Evolutionary conservation across 2,888 invertebrate species (phyloP).

Genomic region (Ophion ellenae): DNA sequence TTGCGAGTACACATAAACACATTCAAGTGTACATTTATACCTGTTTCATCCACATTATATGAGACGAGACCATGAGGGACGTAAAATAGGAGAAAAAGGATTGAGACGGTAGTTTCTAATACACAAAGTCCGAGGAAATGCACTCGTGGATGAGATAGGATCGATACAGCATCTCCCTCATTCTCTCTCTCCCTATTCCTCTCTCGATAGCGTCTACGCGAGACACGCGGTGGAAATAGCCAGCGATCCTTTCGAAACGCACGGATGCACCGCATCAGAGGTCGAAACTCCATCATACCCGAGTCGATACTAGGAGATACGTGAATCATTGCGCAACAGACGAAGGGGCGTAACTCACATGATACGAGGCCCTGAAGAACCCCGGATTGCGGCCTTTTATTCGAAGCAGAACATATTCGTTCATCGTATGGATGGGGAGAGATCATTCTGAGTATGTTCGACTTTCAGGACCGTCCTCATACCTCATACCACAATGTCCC

Average conservation of each 20-base stretch:
- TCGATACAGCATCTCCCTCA: constrained; percentile 51
- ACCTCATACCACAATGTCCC: not conserved
- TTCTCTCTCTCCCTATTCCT: constrained; percentile 35
- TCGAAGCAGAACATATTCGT: not conserved
- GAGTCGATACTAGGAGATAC: constrained; percentile 2
- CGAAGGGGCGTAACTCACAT: constrained; percentile 3
- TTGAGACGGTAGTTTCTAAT: constrained; percentile 35
- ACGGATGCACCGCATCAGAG: constrained; percentile 58
- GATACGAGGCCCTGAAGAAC: not conserved
- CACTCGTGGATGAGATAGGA: constrained; percentile 57
- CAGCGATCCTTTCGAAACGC: constrained; percentile 54
- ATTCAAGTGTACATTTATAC: constrained; percentile 35
- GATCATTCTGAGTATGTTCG: not conserved
- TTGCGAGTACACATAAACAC: constrained; percentile 19
- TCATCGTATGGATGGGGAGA: not conserved
- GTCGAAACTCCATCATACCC: constrained; percentile 56
- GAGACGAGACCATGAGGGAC: constrained; percentile 24
- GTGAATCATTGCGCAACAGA: constrained; percentile 8
- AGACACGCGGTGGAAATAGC: constrained; percentile 42
- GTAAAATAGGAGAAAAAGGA: constrained; percentile 28
- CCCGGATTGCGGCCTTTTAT: not conserved
- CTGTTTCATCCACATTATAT: constrained; percentile 51
- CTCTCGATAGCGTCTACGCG: constrained; percentile 43
- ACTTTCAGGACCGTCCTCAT: not conserved
- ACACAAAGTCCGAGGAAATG: constrained; percentile 46